A percentile compares a stretch with the other conserved stretches of the same genome.
These are phyloP conservation scores for Drosophila affinis DNA, from an alignment of 2,888 invertebrate genomes.

Conservation along the genomic window DNA sequence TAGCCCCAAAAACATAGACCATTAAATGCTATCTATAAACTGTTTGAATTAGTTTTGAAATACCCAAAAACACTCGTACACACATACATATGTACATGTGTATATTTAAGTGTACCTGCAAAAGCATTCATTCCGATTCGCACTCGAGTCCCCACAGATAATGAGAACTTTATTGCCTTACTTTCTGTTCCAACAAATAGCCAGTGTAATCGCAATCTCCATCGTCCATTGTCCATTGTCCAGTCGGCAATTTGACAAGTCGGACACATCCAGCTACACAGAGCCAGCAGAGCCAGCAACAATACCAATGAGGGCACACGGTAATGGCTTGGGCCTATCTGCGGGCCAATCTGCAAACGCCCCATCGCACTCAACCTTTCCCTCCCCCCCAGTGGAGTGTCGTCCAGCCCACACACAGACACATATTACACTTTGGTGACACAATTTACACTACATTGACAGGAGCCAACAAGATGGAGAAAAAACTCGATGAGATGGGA, in stretches of 20 bases:
- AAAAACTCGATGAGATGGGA: constrained; percentile 10
- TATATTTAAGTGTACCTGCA: constrained; percentile 7
- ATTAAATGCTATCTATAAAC: too few species aligned
- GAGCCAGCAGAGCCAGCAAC: constrained; percentile 14
- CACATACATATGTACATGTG: too few species aligned
- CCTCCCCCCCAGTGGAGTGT: constrained; percentile 14
- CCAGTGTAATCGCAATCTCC: constrained; percentile 30
- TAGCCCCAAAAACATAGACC: too few species aligned
- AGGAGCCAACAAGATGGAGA: constrained; percentile 42
- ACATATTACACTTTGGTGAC: constrained; percentile 41
- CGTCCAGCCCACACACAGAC: background rate
- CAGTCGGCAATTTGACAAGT: constrained; percentile 29
- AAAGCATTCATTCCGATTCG: constrained; percentile 12
- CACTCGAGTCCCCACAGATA: constrained; percentile 13
- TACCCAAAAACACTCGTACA: too few species aligned
- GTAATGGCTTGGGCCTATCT: constrained; percentile 76
- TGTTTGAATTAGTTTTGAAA: too few species aligned
- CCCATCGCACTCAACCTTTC: constrained; percentile 54
- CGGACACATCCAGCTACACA: constrained; percentile 14
- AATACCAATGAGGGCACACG: constrained; percentile 52
- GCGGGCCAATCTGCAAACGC: constrained; percentile 59
- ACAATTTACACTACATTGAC: constrained; percentile 77
- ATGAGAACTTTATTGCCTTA: constrained; percentile 20
- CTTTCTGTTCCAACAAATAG: constrained; percentile 34
- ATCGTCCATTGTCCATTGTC: constrained; percentile 39